Evolutionary conservation across 30 jellyfish, hydroid and myxozoan species (phyloP).

Genomic region (Haliclystus octoradiatus): DNA sequence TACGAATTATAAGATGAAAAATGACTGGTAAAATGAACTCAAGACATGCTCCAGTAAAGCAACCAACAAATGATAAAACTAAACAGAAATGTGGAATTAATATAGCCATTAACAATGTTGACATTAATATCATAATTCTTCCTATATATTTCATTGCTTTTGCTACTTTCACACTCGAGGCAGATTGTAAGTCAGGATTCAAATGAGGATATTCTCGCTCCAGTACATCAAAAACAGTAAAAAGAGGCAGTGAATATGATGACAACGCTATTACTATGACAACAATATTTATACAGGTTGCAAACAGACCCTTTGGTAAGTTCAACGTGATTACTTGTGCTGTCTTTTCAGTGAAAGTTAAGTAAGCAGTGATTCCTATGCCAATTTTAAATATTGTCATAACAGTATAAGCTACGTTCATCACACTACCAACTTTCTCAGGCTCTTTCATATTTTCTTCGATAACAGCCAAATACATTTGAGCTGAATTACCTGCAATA

Average conservation of each 20-base stretch:
- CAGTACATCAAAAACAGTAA: slow-evolving; percentile 60
- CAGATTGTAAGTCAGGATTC: not conserved
- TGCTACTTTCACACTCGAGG: not conserved
- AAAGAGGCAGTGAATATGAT: slow-evolving; percentile 57
- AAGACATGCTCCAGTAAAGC: slow-evolving; percentile 49
- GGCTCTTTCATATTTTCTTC: slow-evolving; percentile 59
- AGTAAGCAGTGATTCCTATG: slow-evolving; percentile 57
- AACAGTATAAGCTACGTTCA: slow-evolving; percentile 37
- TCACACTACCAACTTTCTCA: slow-evolving; percentile 25
- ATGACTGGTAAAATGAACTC: slow-evolving; percentile 47
- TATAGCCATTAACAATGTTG: slow-evolving; percentile 40
- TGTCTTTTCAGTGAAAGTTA: slow-evolving; percentile 47
- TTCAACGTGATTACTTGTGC: slow-evolving; percentile 54
- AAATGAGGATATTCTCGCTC: slow-evolving; percentile 13
- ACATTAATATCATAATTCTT: slow-evolving; percentile 5
- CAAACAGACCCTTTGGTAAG: slow-evolving; percentile 48
- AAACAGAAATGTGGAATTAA: slow-evolving; percentile 68
- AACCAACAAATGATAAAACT: slow-evolving; percentile 56
- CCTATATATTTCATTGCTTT: no score
- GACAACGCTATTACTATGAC: slow-evolving; percentile 60
- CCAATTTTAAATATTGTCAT: slow-evolving; percentile 47
- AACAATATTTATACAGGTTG: slow-evolving; percentile 23
- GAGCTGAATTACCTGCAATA: slow-evolving; percentile 61
- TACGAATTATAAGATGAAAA: slow-evolving; percentile 33
- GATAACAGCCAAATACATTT: slow-evolving; percentile 60